Conservation (phyloP, 2,113 vertebrate genomes). For the Lates calcarifer region DNA sequence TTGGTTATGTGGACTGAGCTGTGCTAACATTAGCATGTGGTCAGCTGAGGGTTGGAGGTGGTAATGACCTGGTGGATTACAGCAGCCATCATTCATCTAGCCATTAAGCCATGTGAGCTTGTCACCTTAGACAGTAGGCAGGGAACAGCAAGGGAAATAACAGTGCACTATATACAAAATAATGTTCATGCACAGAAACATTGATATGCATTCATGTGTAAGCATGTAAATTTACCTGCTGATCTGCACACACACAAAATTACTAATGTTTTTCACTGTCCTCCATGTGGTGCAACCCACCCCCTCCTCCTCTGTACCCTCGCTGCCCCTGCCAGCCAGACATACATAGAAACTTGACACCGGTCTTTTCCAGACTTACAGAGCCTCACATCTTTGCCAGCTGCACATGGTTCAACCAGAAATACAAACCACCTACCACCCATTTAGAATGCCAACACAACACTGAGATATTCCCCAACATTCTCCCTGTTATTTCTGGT, state of each 20-base stretch:
- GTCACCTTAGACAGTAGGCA: conserved; percentile 54
- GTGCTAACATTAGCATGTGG: conserved; percentile 60
- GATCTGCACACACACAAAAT: neutral
- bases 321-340: conserved; percentile 67
- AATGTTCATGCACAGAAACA: neutral
- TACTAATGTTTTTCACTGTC: conserved; percentile 12
- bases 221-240: neutral
- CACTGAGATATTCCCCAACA: conserved; percentile 23
- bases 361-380: conserved; percentile 59
- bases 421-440: conserved; percentile 52
- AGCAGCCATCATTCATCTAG: conserved; percentile 72
- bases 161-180: neutral
- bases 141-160: conserved; percentile 38
- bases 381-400: conserved; percentile 62
- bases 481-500: conserved; percentile 15
- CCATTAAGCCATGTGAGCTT: conserved; percentile 66
- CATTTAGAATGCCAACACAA: conserved; percentile 29
- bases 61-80: conserved; percentile 77
- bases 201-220: neutral
- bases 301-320: conserved; percentile 18
- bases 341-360: conserved; percentile 68
- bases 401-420: conserved; percentile 53
- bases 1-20: conserved; percentile 34
- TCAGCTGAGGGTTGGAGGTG: conserved; percentile 67
- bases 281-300: conserved; percentile 23